A percentile compares a stretch with the other conserved stretches of the same genome.
phyloP scores from a whole-genome alignment of 1,140 invertebrate species.

The Wasmannia auropunctata region DNA sequence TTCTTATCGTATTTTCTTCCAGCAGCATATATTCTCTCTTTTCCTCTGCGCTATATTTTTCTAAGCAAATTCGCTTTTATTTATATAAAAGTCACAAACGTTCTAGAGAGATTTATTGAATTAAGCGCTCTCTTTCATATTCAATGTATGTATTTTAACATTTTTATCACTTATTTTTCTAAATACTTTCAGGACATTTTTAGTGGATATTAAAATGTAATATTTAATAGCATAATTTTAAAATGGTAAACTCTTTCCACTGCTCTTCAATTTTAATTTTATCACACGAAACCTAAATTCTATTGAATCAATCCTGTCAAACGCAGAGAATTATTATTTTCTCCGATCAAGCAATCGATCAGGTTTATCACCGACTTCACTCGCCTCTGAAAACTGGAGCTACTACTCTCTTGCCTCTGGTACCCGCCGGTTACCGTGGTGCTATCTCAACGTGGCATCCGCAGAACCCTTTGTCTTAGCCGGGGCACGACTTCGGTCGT shows the following conservation, averaged over 20 bases:
- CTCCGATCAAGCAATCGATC: not conserved
- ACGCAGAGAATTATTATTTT: not conserved
- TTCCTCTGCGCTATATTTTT: not conserved
- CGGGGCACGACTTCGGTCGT: conserved; percentile 66
- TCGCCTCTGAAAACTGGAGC: conserved; percentile 23
- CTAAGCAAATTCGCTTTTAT: not conserved
- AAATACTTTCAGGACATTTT: not conserved
- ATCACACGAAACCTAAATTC: not conserved
- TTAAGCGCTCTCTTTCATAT: not conserved
- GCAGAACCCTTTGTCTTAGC: conserved; percentile 64
- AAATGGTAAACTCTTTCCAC: not conserved
- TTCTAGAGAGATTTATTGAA: not conserved
- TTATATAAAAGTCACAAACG: not conserved
- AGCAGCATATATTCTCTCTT: not conserved
- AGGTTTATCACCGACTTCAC: not conserved
- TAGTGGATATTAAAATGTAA: not conserved
- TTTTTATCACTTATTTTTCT: not conserved
- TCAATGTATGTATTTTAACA: not conserved
- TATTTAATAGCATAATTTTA: not conserved
- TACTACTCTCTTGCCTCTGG: not conserved
- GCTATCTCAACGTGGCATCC: conserved; percentile 64
- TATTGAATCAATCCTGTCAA: not conserved
- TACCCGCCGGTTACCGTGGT: conserved; percentile 3
- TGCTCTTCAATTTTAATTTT: not conserved
- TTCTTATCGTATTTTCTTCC: not conserved